Conservation (phyloP, 35 echinoderm and acorn worm species). For the Diadema setosum region DNA sequence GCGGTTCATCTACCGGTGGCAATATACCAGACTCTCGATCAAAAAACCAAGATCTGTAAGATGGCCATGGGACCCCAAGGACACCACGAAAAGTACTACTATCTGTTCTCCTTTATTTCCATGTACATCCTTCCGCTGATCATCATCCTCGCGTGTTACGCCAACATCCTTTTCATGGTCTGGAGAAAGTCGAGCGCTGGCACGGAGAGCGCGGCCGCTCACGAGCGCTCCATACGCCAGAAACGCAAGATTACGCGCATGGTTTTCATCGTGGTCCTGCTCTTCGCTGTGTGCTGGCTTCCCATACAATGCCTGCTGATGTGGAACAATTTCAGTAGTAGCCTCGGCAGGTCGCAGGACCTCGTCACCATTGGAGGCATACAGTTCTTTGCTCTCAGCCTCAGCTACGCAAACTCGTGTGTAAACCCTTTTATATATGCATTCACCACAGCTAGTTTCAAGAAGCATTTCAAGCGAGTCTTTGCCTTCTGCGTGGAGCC, state of each 20-base stretch:
- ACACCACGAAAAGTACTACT: constrained; percentile 40
- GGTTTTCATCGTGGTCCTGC: constrained; percentile 90
- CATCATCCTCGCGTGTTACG: constrained; percentile 79
- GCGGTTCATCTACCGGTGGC: constrained; percentile 67
- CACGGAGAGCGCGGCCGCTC: constrained; percentile 85
- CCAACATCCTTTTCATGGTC: constrained; percentile 81
- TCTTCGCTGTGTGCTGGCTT: constrained; percentile 81
- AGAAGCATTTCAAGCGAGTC: constrained; percentile 90
- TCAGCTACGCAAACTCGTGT: constrained; percentile 89
- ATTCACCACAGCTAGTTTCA: constrained; percentile 81
- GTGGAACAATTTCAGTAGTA: constrained; percentile 17
- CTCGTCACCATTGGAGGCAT: background rate
- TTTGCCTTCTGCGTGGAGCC: constrained; percentile 54
- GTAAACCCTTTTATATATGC: constrained; percentile 98
- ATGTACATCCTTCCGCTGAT: constrained; percentile 86
- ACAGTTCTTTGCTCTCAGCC: constrained; percentile 60
- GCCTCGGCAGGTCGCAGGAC: background rate
- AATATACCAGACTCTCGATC: constrained; percentile 27
- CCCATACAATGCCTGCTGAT: constrained; percentile 57
- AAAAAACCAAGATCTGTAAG: background rate
- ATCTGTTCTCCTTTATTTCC: constrained; percentile 46
- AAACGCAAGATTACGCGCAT: constrained; percentile 93
- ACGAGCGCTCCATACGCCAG: constrained; percentile 91
- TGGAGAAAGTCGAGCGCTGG: constrained; percentile 91
- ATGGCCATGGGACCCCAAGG: constrained; percentile 8